A percentile compares a stretch with the other conserved stretches of the same genome.
These are phyloP conservation scores for Axea sp. DNA, from an alignment of 2,888 invertebrate genomes.

Conservation along the genomic window DNA sequence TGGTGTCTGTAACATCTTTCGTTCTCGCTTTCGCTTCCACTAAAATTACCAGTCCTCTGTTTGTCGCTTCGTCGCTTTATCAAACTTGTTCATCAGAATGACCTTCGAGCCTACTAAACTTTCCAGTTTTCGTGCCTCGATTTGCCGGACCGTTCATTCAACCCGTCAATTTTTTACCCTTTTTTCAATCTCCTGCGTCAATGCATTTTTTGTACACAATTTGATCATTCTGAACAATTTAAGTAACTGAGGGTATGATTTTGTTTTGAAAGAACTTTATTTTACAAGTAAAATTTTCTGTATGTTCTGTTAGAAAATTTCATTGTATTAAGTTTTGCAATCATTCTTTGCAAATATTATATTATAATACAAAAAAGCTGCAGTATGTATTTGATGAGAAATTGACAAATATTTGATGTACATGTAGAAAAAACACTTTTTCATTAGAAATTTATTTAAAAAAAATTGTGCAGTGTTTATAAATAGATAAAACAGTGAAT, in stretches of 20 bases:
- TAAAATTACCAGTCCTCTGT: conserved; percentile 27
- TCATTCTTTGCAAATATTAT: no score
- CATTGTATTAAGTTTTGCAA: no score
- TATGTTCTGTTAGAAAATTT: no score
- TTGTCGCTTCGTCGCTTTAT: conserved; percentile 28
- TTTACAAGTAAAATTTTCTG: no score
- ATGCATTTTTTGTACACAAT: conserved; percentile 21
- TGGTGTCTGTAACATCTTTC: conserved; percentile 26
- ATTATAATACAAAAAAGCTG: no score
- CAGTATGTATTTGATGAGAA: no score
- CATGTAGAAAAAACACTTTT: no score
- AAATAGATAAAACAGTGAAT: no score
- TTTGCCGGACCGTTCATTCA: conserved; percentile 37
- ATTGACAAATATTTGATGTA: no score
- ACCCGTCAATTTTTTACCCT: conserved; percentile 16
- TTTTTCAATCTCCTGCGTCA: neutral
- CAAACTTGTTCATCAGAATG: conserved; percentile 42
- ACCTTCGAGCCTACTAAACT: conserved; percentile 54
- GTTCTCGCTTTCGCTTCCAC: conserved; percentile 26
- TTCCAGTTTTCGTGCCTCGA: conserved; percentile 47
- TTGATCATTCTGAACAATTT: conserved; percentile 15
- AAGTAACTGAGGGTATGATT: neutral
- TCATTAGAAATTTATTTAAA: no score
- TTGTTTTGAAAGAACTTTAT: no score
- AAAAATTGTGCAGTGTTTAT: no score